Conservation (phyloP, 2,797 vertebrate genomes). For the Alauda arvensis region DNA sequence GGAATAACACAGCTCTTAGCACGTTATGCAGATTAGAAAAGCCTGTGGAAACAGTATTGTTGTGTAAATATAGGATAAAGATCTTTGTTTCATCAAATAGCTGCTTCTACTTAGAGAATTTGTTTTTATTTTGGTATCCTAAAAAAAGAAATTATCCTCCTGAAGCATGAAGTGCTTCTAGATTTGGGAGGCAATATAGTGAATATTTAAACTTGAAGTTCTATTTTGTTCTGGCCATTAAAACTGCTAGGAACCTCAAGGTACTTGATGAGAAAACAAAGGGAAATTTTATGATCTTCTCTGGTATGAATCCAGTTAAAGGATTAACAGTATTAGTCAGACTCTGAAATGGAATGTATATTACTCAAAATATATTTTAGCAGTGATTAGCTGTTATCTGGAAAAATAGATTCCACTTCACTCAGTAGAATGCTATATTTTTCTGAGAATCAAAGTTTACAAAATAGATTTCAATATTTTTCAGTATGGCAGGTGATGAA, state of each 20-base stretch:
- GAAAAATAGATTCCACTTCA: constrained; percentile 44
- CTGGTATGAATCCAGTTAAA: background rate
- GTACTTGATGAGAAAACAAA: background rate
- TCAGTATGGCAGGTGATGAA: constrained; percentile 88
- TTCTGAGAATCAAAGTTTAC: constrained; percentile 61
- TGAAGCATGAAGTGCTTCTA: background rate
- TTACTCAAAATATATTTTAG: background rate
- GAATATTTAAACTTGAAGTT: background rate
- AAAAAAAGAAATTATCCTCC: background rate
- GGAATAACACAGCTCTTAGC: background rate
- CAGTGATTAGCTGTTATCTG: constrained; percentile 29
- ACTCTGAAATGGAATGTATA: background rate
- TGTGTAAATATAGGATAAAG: background rate
- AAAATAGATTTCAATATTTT: constrained; percentile 75
- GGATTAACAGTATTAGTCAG: background rate
- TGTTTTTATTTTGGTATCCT: background rate
- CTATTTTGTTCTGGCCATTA: background rate
- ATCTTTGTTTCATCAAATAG: background rate
- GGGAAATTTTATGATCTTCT: background rate
- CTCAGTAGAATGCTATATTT: constrained; percentile 28
- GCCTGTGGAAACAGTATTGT: background rate
- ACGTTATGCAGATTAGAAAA: background rate
- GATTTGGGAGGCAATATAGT: background rate
- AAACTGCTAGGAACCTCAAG: background rate
- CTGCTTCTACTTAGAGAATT: background rate